Base-by-base conservation (phyloP, 2,888 invertebrate species). In the Cataglyphis cursor region DNA sequence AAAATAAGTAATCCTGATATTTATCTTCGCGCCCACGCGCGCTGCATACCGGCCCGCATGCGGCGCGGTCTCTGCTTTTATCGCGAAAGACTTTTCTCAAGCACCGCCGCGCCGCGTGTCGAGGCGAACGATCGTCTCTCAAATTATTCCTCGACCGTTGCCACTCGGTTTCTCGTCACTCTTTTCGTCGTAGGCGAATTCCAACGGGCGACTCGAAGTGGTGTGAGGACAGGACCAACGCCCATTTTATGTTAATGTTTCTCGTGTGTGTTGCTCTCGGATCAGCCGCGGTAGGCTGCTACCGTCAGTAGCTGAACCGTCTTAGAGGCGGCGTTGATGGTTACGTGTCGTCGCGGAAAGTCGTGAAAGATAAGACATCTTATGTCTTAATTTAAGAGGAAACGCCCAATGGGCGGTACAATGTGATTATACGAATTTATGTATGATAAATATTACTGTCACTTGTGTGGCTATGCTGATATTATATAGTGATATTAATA, bases 171-270 rank as follows among this genome's bases (percentile, higher is more conserved):
- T 85, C 85, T 80, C 89, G 86, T 90, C 88, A 88, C 86, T 51
- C 51, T 88, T 92, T 88, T 88, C 86, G 70, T 83, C 82, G 88
- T 81, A 86, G 90, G 92, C 91, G 91, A 93, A 92, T 93, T 92
- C 92, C 89, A 51, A 87, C 59, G 73, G 83, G 70, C 74, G 88
- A 78, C 74, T 31, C 57, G 57, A 59, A 85, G 82, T 72, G 85
- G 87, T 85, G 75, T 48, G 78, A 90, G 88, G 91, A 92, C 91
- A 91, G 84, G 81, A 92, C 92, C 93, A 93, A 93, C 93, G 93
- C 93, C 93, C 93, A 93, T 92, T 91, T 93, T 93, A 93, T 93
- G 93, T 93, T 93, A 93, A 94, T 93, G 89, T 88, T 88, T 90
- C 83, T 90, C 82, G 76, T 84, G 74, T 80, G 82, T 72, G 68